Evolutionary conservation across 1,140 invertebrate genomes (phyloP), one percentile per base, ranked within the genome.

Genomic region (Telenomus remus): DNA sequence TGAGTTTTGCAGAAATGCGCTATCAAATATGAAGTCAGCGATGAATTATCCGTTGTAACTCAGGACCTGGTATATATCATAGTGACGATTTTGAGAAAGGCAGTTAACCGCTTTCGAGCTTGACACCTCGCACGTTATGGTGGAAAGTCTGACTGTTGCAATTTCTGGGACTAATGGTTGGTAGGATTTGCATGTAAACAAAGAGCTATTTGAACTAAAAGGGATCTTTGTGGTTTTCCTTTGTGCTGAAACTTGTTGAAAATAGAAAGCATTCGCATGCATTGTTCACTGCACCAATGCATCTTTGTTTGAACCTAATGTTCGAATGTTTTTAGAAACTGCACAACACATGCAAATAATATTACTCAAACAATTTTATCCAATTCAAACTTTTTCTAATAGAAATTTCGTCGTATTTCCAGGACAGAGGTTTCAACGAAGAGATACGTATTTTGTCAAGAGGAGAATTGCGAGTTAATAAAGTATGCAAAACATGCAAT

Each of bases 151-250:
- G 49, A 44, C 50, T 74, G 63, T 61, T 69, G 46, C 65, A 76
- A 76, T 76, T 69, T 64, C 65, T 65, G 57, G 65, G 54, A 69
- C 60, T 64, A 68, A 69, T 69, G 72, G 72, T 75, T 75, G 46
- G 71, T 53, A 61, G 59, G 50, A 61, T 64, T 73, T 27, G 19
- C 59, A 46, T 75, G 64, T 68, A 75, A 75, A 75, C 64, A 66
- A 69, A 75, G 59, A 68, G 47, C 53, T 54, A 68, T 61, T 68
- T 66, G 53, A 68, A 75, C 71, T 65, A 75, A 63, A 69, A 61
- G 50, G 61, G 71, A 74, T 68, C 63, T 56, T 74, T 61, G 71
- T 39, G 71, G 57, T 68, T 66, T 73, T 68, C 53, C 64, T 75
- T 63, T 75, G 71, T 68, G 64, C 46, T 27, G 37, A 15, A 64